A percentile compares a stretch with the other conserved stretches of the same genome.
Evolutionary conservation across 2,888 invertebrate species (phyloP).

Genomic region (Hypomecis atomaria): DNA sequence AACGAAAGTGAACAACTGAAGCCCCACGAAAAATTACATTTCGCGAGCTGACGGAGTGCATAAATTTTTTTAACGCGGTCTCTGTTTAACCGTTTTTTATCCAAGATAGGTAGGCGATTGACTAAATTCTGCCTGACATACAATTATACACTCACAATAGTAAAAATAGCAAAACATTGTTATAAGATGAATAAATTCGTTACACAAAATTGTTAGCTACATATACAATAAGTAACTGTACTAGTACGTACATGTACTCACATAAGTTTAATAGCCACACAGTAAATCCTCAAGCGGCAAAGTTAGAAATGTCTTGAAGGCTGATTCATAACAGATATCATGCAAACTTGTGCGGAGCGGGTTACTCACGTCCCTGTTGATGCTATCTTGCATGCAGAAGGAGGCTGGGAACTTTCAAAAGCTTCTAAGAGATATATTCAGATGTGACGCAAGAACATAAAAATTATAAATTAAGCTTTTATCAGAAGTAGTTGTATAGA

Average conservation of each 20-base stretch:
- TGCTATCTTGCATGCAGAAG: constrained; percentile 22
- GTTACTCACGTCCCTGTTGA: constrained; percentile 18
- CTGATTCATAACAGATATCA: constrained; percentile 33
- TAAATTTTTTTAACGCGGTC: too few species aligned
- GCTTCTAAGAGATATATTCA: neutral
- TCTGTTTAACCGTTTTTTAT: too few species aligned
- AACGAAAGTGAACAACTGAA: too few species aligned
- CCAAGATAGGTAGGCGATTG: too few species aligned
- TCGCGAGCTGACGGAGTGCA: too few species aligned
- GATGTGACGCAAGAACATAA: neutral
- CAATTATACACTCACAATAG: too few species aligned
- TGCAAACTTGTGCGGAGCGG: constrained; percentile 20
- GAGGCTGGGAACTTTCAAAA: constrained; percentile 13
- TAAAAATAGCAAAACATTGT: too few species aligned
- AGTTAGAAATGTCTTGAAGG: constrained; percentile 32
- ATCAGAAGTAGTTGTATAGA: too few species aligned
- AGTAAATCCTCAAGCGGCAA: constrained; percentile 25
- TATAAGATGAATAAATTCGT: too few species aligned
- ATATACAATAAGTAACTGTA: neutral
- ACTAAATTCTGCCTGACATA: too few species aligned
- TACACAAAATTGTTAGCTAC: neutral
- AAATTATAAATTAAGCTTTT: neutral
- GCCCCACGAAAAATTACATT: too few species aligned
- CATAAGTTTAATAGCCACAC: constrained; percentile 25
- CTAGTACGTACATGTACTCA: neutral